phyloP scores from a whole-genome alignment of 2,797 vertebrate genomes.

The Eurystomus glaucurus region DNA sequence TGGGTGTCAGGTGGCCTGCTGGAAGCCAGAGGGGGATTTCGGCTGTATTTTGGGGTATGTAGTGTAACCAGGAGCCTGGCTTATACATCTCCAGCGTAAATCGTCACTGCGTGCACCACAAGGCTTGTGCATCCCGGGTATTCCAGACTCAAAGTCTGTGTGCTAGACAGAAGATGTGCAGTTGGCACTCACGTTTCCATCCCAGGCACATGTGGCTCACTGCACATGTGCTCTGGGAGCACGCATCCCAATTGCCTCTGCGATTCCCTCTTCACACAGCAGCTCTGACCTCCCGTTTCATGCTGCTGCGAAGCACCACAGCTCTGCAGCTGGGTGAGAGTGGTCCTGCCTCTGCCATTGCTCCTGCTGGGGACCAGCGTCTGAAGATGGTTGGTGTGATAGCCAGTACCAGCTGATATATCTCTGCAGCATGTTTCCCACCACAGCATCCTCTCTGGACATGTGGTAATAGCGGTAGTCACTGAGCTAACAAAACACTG shows the following conservation, averaged over 20 bases:
- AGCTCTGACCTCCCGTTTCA: not conserved
- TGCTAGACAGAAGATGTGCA: not conserved
- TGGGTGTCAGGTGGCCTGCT: not conserved
- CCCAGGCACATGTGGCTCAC: not conserved
- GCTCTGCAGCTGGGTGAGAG: not conserved
- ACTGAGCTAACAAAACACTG: not conserved
- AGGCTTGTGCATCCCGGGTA: rapidly evolving
- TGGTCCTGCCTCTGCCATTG: not conserved
- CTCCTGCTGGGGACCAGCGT: not conserved
- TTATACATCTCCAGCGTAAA: not conserved
- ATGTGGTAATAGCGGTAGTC: not conserved
- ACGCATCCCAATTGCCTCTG: rapidly evolving
- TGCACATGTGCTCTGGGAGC: not conserved
- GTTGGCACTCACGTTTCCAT: not conserved
- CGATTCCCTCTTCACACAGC: not conserved
- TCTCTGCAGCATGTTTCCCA: not conserved
- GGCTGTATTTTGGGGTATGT: not conserved
- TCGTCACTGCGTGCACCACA: not conserved
- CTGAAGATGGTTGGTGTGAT: not conserved
- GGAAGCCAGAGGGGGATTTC: not conserved
- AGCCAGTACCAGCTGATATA: not conserved
- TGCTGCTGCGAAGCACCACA: rapidly evolving
- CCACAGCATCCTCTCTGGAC: not conserved
- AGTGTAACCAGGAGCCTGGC: not conserved
- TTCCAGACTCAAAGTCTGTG: not conserved